Evolutionary conservation across 1,140 invertebrate species (phyloP).

Genomic region (Laupala kohalensis): DNA sequence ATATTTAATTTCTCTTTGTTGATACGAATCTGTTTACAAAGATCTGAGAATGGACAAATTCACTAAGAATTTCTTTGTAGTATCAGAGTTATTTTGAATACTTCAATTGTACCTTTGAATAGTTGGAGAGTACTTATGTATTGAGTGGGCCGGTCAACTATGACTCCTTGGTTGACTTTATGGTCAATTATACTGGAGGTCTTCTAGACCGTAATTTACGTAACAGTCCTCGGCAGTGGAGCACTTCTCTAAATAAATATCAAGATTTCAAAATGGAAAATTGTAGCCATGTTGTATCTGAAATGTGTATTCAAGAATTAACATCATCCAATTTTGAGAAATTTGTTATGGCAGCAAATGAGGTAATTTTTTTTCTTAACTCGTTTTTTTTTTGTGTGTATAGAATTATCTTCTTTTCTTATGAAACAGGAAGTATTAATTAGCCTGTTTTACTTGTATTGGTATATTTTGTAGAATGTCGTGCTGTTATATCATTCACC

Average conservation of each 20-base stretch:
- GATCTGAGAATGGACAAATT: too few relatives aligned
- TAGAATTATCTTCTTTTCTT: not conserved
- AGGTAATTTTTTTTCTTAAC: slow-evolving; percentile 15
- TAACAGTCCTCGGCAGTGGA: slow-evolving; percentile 6
- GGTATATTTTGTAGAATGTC: slow-evolving; percentile 41
- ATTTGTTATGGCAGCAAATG: slow-evolving; percentile 22
- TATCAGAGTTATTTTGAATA: too few relatives aligned
- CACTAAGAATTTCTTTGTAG: too few relatives aligned
- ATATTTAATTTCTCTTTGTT: not conserved
- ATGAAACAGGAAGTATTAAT: not conserved
- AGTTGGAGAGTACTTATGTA: slow-evolving; percentile 27
- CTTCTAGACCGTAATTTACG: slow-evolving; percentile 20
- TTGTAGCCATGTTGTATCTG: not conserved
- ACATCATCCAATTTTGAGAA: slow-evolving; percentile 30
- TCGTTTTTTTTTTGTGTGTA: not conserved
- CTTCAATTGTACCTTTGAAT: too few relatives aligned
- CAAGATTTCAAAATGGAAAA: not conserved
- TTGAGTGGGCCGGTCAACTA: slow-evolving; percentile 23
- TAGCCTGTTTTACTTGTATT: not conserved
- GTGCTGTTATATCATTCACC: slow-evolving; percentile 53
- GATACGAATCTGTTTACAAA: not conserved
- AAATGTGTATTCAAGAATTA: slow-evolving; percentile 41
- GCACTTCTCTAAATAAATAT: slow-evolving; percentile 1
- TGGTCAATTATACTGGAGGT: slow-evolving; percentile 28
- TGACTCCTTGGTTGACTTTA: slow-evolving; percentile 24